Percentiles rank a stretch among this genome's conserved stretches.
These are phyloP conservation scores for Drosophila biarmipes DNA, from an alignment of 1,140 invertebrate genomes.

Conservation along the genomic window DNA sequence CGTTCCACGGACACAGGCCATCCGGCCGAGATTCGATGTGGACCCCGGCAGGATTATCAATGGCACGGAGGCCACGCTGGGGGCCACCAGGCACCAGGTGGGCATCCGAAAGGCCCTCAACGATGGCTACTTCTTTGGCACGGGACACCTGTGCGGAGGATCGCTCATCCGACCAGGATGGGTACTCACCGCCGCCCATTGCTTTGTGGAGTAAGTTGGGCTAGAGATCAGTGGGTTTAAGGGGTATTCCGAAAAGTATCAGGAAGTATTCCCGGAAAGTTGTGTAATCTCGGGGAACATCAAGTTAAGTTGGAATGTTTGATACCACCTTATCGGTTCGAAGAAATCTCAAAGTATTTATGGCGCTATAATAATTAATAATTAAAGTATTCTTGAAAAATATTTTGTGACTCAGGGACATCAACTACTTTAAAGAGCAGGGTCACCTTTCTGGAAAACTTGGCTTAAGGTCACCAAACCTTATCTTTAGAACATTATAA, in stretches of 20 bases:
- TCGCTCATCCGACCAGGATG: constrained; percentile 74
- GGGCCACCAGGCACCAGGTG: constrained; percentile 77
- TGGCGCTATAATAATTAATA: neutral
- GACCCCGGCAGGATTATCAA: constrained; percentile 75
- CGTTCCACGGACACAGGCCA: neutral
- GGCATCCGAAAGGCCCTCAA: constrained; percentile 62
- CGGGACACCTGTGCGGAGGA: constrained; percentile 83
- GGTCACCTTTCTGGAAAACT: no score
- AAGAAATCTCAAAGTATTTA: neutral
- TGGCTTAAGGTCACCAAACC: no score
- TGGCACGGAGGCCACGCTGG: constrained; percentile 61
- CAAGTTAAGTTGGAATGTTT: neutral
- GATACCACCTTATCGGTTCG: neutral
- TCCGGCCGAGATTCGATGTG: constrained; percentile 46
- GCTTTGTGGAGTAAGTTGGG: constrained; percentile 81
- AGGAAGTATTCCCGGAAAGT: neutral
- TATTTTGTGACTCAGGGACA: neutral
- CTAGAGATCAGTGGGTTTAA: neutral
- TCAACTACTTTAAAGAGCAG: no score
- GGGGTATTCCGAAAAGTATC: neutral
- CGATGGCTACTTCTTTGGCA: constrained; percentile 75
- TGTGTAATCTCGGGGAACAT: neutral
- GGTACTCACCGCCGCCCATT: constrained; percentile 85
- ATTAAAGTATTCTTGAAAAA: neutral
- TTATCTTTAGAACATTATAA: no score